phyloP scores from a whole-genome alignment of 2,888 invertebrate species.

The Oeneis ivallda region DNA sequence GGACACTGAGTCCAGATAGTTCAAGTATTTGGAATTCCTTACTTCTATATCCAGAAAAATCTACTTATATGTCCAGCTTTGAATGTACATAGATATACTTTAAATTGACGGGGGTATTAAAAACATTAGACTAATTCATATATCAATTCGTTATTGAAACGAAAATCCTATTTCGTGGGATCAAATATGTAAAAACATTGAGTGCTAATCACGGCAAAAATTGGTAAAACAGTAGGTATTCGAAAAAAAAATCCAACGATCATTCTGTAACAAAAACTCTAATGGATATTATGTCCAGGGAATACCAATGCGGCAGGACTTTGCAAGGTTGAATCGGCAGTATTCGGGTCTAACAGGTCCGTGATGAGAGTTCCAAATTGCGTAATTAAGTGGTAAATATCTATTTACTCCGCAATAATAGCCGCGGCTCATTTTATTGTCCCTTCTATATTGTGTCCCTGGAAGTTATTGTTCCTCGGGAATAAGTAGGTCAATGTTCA shows the following conservation, averaged over 20 bases:
- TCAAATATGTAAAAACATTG: slow-evolving; percentile 1
- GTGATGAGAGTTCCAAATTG: slow-evolving; percentile 34
- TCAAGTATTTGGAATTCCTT: no score
- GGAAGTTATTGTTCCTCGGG: slow-evolving; percentile 10
- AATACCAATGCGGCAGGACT: slow-evolving; percentile 26
- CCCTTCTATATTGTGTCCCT: slow-evolving; percentile 19
- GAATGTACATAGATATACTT: no score
- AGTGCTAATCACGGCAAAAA: slow-evolving; percentile 2
- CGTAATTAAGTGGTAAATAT: slow-evolving; percentile 30
- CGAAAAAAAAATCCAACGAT: slow-evolving; percentile 18
- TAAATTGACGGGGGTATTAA: no score
- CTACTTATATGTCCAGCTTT: no score
- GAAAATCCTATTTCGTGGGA: neutral
- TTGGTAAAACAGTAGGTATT: slow-evolving; percentile 8
- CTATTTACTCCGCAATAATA: slow-evolving; percentile 15
- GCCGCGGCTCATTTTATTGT: slow-evolving; percentile 13
- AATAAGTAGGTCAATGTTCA: slow-evolving; percentile 1
- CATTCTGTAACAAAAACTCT: slow-evolving; percentile 22
- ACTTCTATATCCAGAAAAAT: no score
- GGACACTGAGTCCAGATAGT: no score
- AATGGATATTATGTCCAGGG: slow-evolving; percentile 17
- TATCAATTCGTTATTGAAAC: neutral
- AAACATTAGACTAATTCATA: no score
- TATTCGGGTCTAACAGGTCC: slow-evolving; percentile 29
- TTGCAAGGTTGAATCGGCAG: slow-evolving; percentile 25